Percentiles rank a stretch among this genome's conserved stretches.
phyloP scores from a whole-genome alignment of 2,888 invertebrate species.

The Troglohyphantes excavatus region DNA sequence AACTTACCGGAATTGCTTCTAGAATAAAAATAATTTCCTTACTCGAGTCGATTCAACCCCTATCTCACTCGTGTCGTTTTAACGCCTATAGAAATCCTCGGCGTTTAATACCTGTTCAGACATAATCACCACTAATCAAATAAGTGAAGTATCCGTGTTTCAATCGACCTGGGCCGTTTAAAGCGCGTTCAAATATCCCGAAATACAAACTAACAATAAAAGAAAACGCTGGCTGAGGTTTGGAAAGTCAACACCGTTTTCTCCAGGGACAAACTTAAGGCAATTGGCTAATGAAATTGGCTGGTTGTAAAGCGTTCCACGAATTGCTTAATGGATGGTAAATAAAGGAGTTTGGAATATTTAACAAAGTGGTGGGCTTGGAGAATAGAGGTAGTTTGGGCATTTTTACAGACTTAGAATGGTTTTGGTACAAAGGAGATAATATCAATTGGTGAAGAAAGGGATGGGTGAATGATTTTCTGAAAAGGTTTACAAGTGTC shows the following conservation, averaged over 20 bases:
- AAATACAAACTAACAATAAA: conserved; percentile 60
- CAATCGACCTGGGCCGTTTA: conserved; percentile 38
- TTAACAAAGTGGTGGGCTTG: not conserved
- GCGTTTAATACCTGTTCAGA: conserved; percentile 57
- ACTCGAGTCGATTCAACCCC: not conserved
- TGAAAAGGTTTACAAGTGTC: too few species aligned
- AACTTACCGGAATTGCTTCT: not conserved
- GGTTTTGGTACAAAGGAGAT: too few species aligned
- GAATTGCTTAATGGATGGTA: conserved; percentile 56
- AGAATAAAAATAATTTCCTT: conserved; percentile 17
- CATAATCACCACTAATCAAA: conserved; percentile 69
- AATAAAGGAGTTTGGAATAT: conserved; percentile 56
- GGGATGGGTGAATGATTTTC: too few species aligned
- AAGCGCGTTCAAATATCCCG: conserved; percentile 44
- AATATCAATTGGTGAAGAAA: too few species aligned
- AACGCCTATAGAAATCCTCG: conserved; percentile 21
- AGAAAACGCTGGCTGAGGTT: conserved; percentile 63
- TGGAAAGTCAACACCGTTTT: conserved; percentile 58
- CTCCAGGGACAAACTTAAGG: conserved; percentile 21
- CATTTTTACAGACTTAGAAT: too few species aligned
- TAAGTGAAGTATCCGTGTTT: conserved; percentile 51
- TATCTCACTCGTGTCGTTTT: not conserved
- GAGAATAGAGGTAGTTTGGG: not conserved
- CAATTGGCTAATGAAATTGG: conserved; percentile 72
- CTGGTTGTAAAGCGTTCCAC: conserved; percentile 40